A percentile compares a stretch with the other conserved stretches of the same genome.
These are phyloP conservation scores for Cetonia aurata DNA, from an alignment of 2,888 invertebrate species.

Conservation along the genomic window DNA sequence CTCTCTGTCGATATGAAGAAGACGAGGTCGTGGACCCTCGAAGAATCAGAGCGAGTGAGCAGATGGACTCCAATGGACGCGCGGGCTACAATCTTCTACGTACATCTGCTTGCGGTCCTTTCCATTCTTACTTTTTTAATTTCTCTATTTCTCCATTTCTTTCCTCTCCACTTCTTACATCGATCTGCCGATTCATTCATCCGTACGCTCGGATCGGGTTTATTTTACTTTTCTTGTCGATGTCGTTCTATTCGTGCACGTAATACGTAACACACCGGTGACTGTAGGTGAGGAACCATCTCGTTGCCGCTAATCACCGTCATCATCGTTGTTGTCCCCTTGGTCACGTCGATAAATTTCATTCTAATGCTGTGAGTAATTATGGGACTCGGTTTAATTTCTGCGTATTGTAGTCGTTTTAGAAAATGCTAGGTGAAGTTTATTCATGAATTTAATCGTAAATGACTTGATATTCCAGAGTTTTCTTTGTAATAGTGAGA, in stretches of 20 bases:
- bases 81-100: conserved; percentile 24
- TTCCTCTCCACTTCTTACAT: conserved; percentile 29
- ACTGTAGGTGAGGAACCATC: conserved; percentile 12
- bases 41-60: conserved; percentile 50
- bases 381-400: conserved; percentile 3
- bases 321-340: not conserved
- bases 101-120: conserved; percentile 38
- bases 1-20: conserved; percentile 47
- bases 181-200: conserved; percentile 39
- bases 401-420: not conserved
- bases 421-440: not conserved
- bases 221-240: conserved; percentile 35
- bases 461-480: no score
- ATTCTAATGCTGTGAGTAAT: conserved; percentile 9
- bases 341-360: conserved; percentile 12
- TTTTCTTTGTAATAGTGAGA: no score
- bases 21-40: conserved; percentile 48
- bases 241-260: conserved; percentile 29
- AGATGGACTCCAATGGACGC: conserved; percentile 44
- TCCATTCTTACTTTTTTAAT: conserved; percentile 24
- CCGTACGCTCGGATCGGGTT: conserved; percentile 34
- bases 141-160: conserved; percentile 34
- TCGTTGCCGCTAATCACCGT: conserved; percentile 18
- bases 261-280: conserved; percentile 1
- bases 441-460: conserved; percentile 1